Base-by-base conservation (phyloP, 2,888 invertebrate species). In the Conistra vaccinii region DNA sequence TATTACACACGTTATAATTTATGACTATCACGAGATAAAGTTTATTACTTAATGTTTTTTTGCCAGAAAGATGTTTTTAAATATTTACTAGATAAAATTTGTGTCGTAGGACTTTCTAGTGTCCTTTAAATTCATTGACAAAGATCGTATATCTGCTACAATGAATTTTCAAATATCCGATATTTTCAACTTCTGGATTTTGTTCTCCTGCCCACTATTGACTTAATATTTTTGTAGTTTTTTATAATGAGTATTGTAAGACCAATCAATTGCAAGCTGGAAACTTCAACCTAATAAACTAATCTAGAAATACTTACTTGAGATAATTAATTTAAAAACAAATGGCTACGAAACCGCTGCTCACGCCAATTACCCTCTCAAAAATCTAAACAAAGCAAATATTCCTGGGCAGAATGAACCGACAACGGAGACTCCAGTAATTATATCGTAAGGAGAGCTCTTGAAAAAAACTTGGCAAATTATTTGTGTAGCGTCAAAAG, bases 401-500 rank as follows among this genome's bases (percentile, higher is more conserved):
- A 83, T 73, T 69, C 23, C 42, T 53, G 42, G 17, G n/a, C 58
- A 78, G 73, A 86, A 88, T 76, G 75, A 73, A 84, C 79, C 78
- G 73, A 83, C 74, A 82, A 73, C 73, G 73, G 80, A 83, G 80
- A 81, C 69, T 77, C 55, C 76, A 85, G 85, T 84, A 84, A 81
- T 83, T 83, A 85, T 87, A 84, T 84, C 82, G 83, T 76, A 85
- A 87, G 82, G 73, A 82, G 86, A 86, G 83, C 83, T 84, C 76
- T 73, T 61, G 85, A 78, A 85, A 89, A 87, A 87, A 86, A 83
- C 84, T 87, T 81, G 81, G 80, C 87, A 90, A 89, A 91, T 91
- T 89, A 91, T 92, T 91, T 90, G 88, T 88, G 77, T 81, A 85
- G 89, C 91, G 90, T 93, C 92, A 91, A 91, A 91, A 92, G 93